phyloP scores from a whole-genome alignment of 2,113 vertebrate species.

The Bujurquina vittata region DNA sequence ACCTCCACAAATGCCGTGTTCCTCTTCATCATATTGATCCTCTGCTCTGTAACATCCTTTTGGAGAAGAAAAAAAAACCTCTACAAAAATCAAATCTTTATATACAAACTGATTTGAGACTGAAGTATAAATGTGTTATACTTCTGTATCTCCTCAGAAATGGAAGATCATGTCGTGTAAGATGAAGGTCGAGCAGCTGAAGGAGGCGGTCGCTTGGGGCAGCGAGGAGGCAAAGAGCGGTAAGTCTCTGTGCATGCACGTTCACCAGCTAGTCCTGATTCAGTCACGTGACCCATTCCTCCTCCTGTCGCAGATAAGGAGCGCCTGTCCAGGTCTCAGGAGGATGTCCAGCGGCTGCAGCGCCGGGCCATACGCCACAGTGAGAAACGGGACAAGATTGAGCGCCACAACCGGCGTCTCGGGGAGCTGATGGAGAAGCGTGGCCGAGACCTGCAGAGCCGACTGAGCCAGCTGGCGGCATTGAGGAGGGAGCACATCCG shows the following conservation, averaged over 20 bases:
- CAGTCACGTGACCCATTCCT: background rate
- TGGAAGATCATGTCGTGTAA: constrained; percentile 99
- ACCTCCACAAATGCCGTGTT: too few relatives aligned
- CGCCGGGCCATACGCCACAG: constrained; percentile 90
- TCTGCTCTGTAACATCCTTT: too few relatives aligned
- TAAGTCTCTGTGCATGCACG: constrained; percentile 69
- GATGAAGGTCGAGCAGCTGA: constrained; percentile 95
- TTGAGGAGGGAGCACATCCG: constrained; percentile 86
- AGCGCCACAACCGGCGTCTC: constrained; percentile 89
- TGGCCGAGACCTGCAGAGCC: constrained; percentile 80
- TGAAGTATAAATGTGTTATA: too few relatives aligned
- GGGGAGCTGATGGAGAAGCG: constrained; percentile 89
- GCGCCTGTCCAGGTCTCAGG: constrained; percentile 87
- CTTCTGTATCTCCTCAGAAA: constrained; percentile 80
- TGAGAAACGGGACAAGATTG: constrained; percentile 96
- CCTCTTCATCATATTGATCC: background rate
- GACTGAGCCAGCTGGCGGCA: constrained; percentile 83
- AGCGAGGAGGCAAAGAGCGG: constrained; percentile 89
- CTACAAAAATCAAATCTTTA: too few relatives aligned
- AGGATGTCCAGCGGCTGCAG: constrained; percentile 90
- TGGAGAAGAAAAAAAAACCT: too few relatives aligned
- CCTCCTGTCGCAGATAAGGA: constrained; percentile 81
- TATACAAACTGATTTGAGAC: too few relatives aligned
- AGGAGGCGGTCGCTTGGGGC: constrained; percentile 90
- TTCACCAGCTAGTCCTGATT: background rate